These are phyloP conservation scores for Pantala flavescens DNA, from an alignment of 1,140 invertebrate genomes.

Conservation along the genomic window DNA sequence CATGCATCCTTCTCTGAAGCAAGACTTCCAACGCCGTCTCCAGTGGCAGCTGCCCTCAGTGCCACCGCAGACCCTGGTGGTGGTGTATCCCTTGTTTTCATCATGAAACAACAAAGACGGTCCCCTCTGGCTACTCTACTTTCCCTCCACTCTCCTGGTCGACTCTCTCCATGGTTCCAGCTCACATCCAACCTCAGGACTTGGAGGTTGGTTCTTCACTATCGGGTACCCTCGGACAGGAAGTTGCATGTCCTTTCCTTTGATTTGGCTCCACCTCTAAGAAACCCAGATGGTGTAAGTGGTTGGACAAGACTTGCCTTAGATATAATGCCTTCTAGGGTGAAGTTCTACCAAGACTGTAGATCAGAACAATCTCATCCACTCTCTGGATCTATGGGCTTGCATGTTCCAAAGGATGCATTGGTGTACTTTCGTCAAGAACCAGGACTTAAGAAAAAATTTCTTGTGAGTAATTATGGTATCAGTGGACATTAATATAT, in stretches of 20 bases:
- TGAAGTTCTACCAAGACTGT: constrained; percentile 24
- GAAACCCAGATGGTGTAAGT: constrained; percentile 24
- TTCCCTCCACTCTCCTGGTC: constrained; percentile 37
- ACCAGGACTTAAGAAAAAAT: constrained; percentile 38
- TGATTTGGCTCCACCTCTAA: constrained; percentile 26
- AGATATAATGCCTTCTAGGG: constrained; percentile 20
- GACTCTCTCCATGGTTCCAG: constrained; percentile 37
- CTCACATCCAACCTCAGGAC: constrained; percentile 31
- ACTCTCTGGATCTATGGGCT: constrained; percentile 28
- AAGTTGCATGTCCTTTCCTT: constrained; percentile 31
- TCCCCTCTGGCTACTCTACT: constrained; percentile 27
- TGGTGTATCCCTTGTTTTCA: not conserved
- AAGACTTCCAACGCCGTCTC: not conserved
- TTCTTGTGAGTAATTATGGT: constrained; percentile 31
- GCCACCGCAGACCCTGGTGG: not conserved
- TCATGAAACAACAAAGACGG: not conserved
- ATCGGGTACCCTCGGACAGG: constrained; percentile 27
- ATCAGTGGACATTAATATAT: not conserved
- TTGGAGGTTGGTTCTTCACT: constrained; percentile 31
- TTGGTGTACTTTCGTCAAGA: constrained; percentile 38
- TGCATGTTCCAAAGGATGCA: constrained; percentile 32
- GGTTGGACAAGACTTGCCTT: not conserved
- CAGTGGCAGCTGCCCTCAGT: not conserved
- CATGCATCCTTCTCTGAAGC: not conserved
- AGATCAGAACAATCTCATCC: constrained; percentile 26